Evolutionary conservation across 2,113 vertebrate genomes (phyloP).

Genomic region (Xyliphius kryptos): DNA sequence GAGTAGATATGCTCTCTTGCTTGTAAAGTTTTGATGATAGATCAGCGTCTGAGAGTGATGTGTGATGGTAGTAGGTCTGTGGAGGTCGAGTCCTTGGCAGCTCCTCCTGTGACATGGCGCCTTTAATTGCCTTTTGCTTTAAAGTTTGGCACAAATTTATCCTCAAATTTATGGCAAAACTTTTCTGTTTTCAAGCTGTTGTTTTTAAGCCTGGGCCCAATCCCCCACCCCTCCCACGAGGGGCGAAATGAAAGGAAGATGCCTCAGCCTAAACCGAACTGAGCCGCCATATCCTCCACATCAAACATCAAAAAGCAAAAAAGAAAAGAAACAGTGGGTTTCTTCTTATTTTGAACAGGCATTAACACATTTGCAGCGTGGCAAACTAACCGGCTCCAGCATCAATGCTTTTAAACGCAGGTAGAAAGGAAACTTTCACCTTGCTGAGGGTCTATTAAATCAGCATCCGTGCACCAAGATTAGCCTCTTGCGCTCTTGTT

Average conservation of each 20-base stretch:
- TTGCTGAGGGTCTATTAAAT: slow-evolving; percentile 16
- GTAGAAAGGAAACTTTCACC: neutral
- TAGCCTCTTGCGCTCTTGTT: slow-evolving; percentile 27
- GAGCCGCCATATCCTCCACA: slow-evolving; percentile 55
- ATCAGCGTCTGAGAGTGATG: slow-evolving; percentile 75
- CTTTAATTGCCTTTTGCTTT: slow-evolving; percentile 73
- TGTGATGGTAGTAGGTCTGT: slow-evolving; percentile 71
- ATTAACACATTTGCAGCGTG: slow-evolving; percentile 1
- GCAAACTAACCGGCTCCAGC: neutral
- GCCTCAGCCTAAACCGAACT: slow-evolving; percentile 61
- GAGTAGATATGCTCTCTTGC: slow-evolving; percentile 77
- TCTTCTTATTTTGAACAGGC: neutral
- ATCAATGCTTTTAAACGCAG: neutral
- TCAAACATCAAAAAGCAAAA: slow-evolving; percentile 1
- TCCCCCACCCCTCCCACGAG: slow-evolving; percentile 60
- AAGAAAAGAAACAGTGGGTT: neutral
- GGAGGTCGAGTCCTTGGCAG: slow-evolving; percentile 69
- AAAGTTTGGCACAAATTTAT: slow-evolving; percentile 85
- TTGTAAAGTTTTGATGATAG: slow-evolving; percentile 86
- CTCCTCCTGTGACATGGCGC: slow-evolving; percentile 89
- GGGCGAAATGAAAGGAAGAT: slow-evolving; percentile 4
- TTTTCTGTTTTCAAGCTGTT: too few species aligned
- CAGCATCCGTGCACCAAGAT: slow-evolving; percentile 14
- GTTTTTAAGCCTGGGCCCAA: slow-evolving; percentile 49
- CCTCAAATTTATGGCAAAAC: too few species aligned